Conservation (phyloP, 30 jellyfish, hydroid and myxozoan genomes). For the Pelagia noctiluca region DNA sequence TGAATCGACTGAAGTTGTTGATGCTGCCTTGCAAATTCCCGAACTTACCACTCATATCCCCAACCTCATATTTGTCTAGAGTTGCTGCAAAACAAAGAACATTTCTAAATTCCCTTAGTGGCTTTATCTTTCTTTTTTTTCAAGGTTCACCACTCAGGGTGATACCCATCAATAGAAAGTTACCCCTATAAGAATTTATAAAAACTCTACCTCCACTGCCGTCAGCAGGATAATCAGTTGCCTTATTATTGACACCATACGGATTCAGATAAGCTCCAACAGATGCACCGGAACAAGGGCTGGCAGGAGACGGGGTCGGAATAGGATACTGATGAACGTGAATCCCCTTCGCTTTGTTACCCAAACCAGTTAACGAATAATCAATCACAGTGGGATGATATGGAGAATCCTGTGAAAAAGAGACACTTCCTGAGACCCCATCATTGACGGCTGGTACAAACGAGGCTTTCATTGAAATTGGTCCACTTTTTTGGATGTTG, state of each 20-base stretch:
- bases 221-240: conserved; percentile 59
- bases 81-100: conserved; percentile 76
- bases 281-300: conserved; percentile 75
- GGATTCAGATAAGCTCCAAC: conserved; percentile 95
- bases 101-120: too few species aligned
- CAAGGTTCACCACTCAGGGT: too few species aligned
- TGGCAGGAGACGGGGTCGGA: conserved; percentile 62
- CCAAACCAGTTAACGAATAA: conserved; percentile 49
- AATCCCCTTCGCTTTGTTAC: conserved; percentile 66
- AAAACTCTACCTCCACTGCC: conserved; percentile 38
- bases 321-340: conserved; percentile 90
- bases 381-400: conserved; percentile 80
- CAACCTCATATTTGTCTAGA: conserved; percentile 90
- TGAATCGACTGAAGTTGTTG: neutral
- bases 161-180: too few species aligned
- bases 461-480: conserved; percentile 56
- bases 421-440: conserved; percentile 77
- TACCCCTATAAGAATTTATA: neutral
- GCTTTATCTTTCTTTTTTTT: too few species aligned
- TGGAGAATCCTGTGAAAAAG: conserved; percentile 86
- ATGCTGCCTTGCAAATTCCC: conserved; percentile 73
- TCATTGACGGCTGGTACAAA: conserved; percentile 38
- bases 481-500: conserved; percentile 67
- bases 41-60: conserved; percentile 92
- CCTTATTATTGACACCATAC: conserved; percentile 39